These are phyloP conservation scores for Ctenomys sociabilis DNA, from an alignment of 2,113 vertebrate species.

Conservation along the genomic window DNA sequence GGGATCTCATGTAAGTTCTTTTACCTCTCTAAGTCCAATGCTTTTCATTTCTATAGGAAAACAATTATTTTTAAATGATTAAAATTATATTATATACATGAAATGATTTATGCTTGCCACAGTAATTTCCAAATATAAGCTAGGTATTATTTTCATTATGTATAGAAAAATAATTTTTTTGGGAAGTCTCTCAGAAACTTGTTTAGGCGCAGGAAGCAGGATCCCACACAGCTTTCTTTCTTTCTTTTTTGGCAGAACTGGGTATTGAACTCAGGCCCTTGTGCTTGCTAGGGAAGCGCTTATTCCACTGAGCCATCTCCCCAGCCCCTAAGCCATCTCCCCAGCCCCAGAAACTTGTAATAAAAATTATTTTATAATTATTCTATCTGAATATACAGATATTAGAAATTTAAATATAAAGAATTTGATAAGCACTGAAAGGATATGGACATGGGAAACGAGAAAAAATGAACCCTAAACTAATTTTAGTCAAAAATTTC, in stretches of 20 bases:
- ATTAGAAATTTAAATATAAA: slow-evolving; percentile 25
- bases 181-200: background rate
- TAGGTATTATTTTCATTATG: slow-evolving; percentile 50
- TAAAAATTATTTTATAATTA: slow-evolving; percentile 41
- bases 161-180: slow-evolving; percentile 17
- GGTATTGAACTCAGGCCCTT: too few species aligned
- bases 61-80: slow-evolving; percentile 10
- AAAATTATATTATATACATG: slow-evolving; percentile 24
- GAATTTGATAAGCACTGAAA: slow-evolving; percentile 20
- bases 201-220: too few species aligned
- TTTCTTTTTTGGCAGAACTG: too few species aligned
- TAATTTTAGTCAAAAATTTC: background rate
- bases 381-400: slow-evolving; percentile 7
- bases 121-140: background rate
- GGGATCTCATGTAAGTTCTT: background rate
- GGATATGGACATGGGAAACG: background rate
- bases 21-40: slow-evolving; percentile 1
- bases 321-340: too few species aligned
- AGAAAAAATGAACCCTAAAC: background rate
- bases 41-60: slow-evolving; percentile 54
- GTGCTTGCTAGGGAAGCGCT: too few species aligned
- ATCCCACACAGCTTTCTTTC: too few species aligned
- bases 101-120: background rate
- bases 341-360: background rate
- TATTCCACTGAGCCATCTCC: too few species aligned